Conservation (phyloP, 2,888 invertebrate species). For the Ptychoptera contaminata region DNA sequence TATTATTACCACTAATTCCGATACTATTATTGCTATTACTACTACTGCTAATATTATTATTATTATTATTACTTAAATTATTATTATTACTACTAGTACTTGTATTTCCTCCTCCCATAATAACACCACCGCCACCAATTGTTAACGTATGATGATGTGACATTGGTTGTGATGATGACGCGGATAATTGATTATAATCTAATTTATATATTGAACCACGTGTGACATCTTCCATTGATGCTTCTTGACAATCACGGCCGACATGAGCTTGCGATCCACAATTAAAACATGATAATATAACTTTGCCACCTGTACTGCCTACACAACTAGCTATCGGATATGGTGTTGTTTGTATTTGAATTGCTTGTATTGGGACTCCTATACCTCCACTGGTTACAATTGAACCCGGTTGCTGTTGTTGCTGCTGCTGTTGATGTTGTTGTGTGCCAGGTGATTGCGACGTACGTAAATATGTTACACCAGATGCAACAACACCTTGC, state of each 20-base stretch:
- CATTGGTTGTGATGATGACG: constrained; percentile 6
- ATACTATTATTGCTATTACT: constrained; percentile 6
- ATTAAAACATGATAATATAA: constrained; percentile 64
- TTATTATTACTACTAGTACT: background rate
- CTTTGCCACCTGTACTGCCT: background rate
- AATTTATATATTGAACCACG: constrained; percentile 52
- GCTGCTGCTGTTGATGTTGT: constrained; percentile 15
- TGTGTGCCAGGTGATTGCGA: constrained; percentile 29
- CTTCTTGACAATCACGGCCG: constrained; percentile 77
- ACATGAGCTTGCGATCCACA: constrained; percentile 75
- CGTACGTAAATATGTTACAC: too few species aligned
- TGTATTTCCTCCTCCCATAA: too few species aligned
- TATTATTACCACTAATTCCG: constrained; percentile 8
- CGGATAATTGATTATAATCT: constrained; percentile 37
- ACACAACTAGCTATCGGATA: constrained; percentile 10
- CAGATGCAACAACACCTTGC: too few species aligned
- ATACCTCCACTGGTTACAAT: too few species aligned
- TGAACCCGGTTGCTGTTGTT: constrained; percentile 18
- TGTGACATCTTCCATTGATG: constrained; percentile 85
- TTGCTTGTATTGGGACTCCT: constrained; percentile 13
- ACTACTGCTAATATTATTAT: background rate
- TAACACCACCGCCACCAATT: background rate
- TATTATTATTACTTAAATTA: constrained; percentile 6
- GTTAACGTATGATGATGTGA: background rate
- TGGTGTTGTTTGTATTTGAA: constrained; percentile 17